Base-by-base conservation (phyloP, 2,888 invertebrate species). In the Acronicta aceris region DNA sequence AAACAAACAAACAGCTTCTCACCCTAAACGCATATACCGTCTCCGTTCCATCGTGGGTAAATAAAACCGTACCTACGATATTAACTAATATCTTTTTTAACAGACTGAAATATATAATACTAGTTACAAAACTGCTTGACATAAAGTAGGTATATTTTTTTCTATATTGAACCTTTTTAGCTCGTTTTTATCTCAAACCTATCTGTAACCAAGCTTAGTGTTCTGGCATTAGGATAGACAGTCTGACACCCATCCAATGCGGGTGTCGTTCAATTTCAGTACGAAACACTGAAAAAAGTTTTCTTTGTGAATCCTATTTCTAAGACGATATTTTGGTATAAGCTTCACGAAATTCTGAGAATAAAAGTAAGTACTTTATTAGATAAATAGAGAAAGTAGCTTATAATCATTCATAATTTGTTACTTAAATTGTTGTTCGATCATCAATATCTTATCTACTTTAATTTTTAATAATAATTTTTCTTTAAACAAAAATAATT, bases 161-260 rank as follows among this genome's bases (percentile, higher is more conserved):
- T 30, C 12, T 30, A 30, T 30, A 33, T 12, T 1, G 2, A 33
- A 6, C 27, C 0, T 45, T 55, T 51, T 58, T 45, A 57, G 42
- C 43, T 30, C 49, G 30, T 6, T 43, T 60, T 71, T 71, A 74
- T 70, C 71, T 10, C 15, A 52, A 55, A 27, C 33, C 71, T 71
- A 70, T 65, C 55, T 52, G 15, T 64, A 48, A 59, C 60, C 16
- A 71, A 45, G 15, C 33, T 46, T 53, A 47, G 50, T 33, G 5
- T 54, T 60, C 40, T 67, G 47, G 30, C 49, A 58, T 53, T 41
- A 56, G 52, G 33, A 48, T 33, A 56, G 48, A 42, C 56, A 54
- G 46, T 43, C 49, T 56, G 64, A 58, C 52, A 69, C 41, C 40
- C 27, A 25, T 21, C 33, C 41, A 65, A 74, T 69, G 59, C 50